These are phyloP conservation scores for Rugalucina vietnamica DNA, from an alignment of 2,888 invertebrate species.

Conservation along the genomic window DNA sequence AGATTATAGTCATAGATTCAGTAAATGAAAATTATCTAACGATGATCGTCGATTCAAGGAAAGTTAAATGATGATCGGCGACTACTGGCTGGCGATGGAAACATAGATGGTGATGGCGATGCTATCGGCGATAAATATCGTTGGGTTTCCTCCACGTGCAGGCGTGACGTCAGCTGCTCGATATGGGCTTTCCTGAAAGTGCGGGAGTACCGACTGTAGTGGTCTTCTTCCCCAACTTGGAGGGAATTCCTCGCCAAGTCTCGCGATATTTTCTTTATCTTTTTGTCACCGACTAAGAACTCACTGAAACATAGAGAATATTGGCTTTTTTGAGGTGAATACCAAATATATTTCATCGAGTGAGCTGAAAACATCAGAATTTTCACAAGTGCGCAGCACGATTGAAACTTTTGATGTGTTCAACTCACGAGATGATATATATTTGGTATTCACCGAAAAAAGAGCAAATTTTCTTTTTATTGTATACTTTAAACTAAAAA, in stretches of 20 bases:
- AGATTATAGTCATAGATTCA: too few species aligned
- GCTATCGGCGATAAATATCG: slow-evolving; percentile 40
- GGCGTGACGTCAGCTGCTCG: slow-evolving; percentile 69
- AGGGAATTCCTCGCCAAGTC: slow-evolving; percentile 62
- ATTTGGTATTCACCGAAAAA: too few species aligned
- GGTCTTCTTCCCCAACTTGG: slow-evolving; percentile 45
- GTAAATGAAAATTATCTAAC: too few species aligned
- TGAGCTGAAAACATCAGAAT: too few species aligned
- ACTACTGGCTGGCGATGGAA: slow-evolving; percentile 53
- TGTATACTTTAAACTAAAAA: too few species aligned
- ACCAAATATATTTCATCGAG: too few species aligned
- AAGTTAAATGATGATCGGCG: slow-evolving; percentile 54
- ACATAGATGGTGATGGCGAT: slow-evolving; percentile 51
- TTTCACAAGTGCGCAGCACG: too few species aligned
- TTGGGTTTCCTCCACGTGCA: slow-evolving; percentile 63
- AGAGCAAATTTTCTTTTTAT: too few species aligned
- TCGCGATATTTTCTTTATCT: slow-evolving; percentile 74
- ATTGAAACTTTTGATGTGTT: too few species aligned
- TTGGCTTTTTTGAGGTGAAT: too few species aligned
- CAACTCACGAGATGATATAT: too few species aligned
- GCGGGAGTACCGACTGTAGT: slow-evolving; percentile 71
- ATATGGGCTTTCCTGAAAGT: slow-evolving; percentile 74
- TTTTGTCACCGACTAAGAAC: slow-evolving; percentile 76
- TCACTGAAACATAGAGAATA: slow-evolving; percentile 63
- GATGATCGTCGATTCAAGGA: too few species aligned